Evolutionary conservation across 2,888 invertebrate species (phyloP).

Genomic region (Crossocerus cetratus): DNA sequence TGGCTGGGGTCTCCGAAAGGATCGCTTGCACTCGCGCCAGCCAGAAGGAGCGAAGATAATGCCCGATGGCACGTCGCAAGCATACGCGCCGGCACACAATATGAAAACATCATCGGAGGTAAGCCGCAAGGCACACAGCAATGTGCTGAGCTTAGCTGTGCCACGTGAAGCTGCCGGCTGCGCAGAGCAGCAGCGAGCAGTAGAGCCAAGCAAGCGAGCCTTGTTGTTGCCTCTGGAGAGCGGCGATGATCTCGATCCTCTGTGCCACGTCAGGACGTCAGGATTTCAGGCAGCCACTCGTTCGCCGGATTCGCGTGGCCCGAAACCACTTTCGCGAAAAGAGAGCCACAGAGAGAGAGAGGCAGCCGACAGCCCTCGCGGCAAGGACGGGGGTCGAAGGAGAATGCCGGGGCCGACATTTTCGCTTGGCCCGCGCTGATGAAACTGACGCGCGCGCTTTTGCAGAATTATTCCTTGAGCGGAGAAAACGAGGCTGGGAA

Average conservation of each 20-base stretch:
- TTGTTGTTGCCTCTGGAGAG: background rate
- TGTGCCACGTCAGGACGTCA: conserved; percentile 74
- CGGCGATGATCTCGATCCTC: conserved; percentile 48
- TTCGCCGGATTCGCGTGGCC: conserved; percentile 51
- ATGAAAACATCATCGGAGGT: conserved; percentile 75
- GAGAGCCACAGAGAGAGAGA: conserved; percentile 33
- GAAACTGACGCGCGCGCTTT: conserved; percentile 53
- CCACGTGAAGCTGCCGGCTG: conserved; percentile 34
- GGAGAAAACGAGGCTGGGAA: background rate
- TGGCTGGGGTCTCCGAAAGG: conserved; percentile 23
- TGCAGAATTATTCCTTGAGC: conserved; percentile 38
- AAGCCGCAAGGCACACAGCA: conserved; percentile 74
- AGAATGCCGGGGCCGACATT: conserved; percentile 23
- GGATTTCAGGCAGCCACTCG: conserved; percentile 63
- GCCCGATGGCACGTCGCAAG: conserved; percentile 43
- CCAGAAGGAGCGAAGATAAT: conserved; percentile 49
- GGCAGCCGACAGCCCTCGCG: conserved; percentile 16
- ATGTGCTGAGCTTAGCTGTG: conserved; percentile 74
- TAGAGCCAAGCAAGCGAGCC: background rate
- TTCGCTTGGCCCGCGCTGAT: conserved; percentile 38
- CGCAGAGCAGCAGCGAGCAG: too few relatives aligned
- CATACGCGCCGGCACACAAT: conserved; percentile 64
- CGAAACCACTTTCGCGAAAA: conserved; percentile 39
- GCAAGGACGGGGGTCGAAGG: conserved; percentile 37
- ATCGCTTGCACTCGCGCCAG: conserved; percentile 15